phyloP scores from a whole-genome alignment of 2,888 invertebrate genomes.

The Trichopoda pennipes region DNA sequence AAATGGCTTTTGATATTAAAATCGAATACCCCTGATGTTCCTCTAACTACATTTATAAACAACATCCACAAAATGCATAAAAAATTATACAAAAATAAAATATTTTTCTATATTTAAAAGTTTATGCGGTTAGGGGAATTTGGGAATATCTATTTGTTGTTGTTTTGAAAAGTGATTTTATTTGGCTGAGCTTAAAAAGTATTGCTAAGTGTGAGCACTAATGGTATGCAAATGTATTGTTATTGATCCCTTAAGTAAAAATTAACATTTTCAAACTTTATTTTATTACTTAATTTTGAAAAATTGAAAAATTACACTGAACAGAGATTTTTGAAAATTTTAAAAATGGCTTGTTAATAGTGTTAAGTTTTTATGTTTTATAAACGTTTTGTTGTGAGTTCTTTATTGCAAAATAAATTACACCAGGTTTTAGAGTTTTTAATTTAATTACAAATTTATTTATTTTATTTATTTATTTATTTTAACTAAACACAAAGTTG shows the following conservation, averaged over 20 bases:
- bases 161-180: slow-evolving; percentile 25
- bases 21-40: slow-evolving; percentile 15
- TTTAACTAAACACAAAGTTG: no score
- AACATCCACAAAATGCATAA: not conserved
- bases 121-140: slow-evolving; percentile 57
- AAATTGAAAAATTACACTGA: no score
- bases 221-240: slow-evolving; percentile 62
- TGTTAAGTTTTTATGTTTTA: no score
- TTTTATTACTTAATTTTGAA: not conserved
- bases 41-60: not conserved
- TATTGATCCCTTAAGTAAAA: slow-evolving; percentile 61
- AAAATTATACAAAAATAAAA: not conserved
- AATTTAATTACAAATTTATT: no score
- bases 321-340: no score
- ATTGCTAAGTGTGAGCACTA: slow-evolving; percentile 34
- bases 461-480: no score
- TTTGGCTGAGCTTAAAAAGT: slow-evolving; percentile 23
- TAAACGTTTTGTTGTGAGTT: no score
- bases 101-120: not conserved
- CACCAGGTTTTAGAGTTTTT: no score
- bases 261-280: slow-evolving; percentile 43
- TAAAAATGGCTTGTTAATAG: no score
- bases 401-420: no score
- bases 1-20: no score
- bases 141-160: slow-evolving; percentile 43